Conservation (phyloP, 2,888 invertebrate genomes). For the Coelinius sp. region DNA sequence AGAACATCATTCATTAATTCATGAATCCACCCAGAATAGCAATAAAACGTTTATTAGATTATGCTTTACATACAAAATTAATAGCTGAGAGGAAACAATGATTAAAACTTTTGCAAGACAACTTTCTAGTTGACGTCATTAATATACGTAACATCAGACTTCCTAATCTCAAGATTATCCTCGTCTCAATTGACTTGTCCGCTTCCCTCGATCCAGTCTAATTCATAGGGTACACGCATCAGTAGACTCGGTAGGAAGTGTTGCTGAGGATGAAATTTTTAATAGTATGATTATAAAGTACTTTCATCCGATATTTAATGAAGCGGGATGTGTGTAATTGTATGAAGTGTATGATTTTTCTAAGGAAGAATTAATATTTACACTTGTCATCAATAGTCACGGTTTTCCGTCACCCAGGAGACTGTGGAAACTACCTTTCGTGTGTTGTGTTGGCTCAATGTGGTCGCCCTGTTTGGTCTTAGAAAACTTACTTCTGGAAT, state of each 20-base stretch:
- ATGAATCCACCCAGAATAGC: no score
- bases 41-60: slow-evolving; percentile 12
- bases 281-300: not conserved
- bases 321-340: not conserved
- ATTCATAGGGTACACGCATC: slow-evolving; percentile 26
- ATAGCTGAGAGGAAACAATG: not conserved
- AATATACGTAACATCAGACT: not conserved
- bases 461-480: slow-evolving; percentile 46
- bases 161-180: not conserved
- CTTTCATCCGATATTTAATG: not conserved
- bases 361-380: slow-evolving; percentile 12
- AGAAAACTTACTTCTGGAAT: slow-evolving; percentile 46
- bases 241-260: slow-evolving; percentile 47
- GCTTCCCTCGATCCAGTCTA: not conserved
- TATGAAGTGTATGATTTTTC: not conserved
- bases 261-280: slow-evolving; percentile 47
- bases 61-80: not conserved
- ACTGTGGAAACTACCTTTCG: slow-evolving; percentile 52
- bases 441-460: slow-evolving; percentile 54
- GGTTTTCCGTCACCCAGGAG: slow-evolving; percentile 58
- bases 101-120: not conserved
- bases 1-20: not conserved
- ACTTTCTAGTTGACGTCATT: not conserved
- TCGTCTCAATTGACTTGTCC: not conserved
- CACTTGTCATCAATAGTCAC: slow-evolving; percentile 50